phyloP scores from a whole-genome alignment of 2,113 vertebrate genomes.

The Tragelaphus buxtoni region DNA sequence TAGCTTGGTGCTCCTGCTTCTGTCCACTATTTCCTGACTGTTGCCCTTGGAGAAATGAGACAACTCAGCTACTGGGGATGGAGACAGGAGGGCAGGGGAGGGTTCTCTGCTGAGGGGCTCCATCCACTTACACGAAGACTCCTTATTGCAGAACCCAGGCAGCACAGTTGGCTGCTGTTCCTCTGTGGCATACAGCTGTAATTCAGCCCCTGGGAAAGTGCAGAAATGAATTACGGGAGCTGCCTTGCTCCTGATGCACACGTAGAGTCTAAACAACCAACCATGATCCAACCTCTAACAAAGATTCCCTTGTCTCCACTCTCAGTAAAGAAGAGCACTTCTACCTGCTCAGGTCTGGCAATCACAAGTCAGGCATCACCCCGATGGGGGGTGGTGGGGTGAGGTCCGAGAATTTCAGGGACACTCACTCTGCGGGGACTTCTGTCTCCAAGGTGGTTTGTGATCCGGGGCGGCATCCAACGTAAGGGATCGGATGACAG shows the following conservation, averaged over 20 bases:
- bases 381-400: background rate
- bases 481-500: slow-evolving; percentile 95
- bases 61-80: background rate
- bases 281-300: background rate
- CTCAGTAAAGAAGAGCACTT: background rate
- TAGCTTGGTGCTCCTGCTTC: background rate
- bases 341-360: background rate
- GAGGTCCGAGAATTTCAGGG: background rate
- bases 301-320: background rate
- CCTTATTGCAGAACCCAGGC: background rate
- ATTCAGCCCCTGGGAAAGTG: background rate
- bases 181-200: slow-evolving; percentile 1
- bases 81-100: background rate
- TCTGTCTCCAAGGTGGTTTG: slow-evolving; percentile 82
- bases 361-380: background rate
- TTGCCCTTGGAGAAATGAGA: background rate
- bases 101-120: background rate
- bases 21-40: background rate
- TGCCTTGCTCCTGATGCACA: slow-evolving; percentile 23
- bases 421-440: slow-evolving; percentile 76
- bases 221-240: background rate
- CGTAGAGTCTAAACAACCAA: slow-evolving; percentile 28
- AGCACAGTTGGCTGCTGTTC: background rate
- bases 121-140: slow-evolving; percentile 12
- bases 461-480: slow-evolving; percentile 96